Evolutionary conservation across 1,140 invertebrate genomes (phyloP), one percentile per base, ranked within the genome.

Genomic region (Tachypleus tridentatus): DNA sequence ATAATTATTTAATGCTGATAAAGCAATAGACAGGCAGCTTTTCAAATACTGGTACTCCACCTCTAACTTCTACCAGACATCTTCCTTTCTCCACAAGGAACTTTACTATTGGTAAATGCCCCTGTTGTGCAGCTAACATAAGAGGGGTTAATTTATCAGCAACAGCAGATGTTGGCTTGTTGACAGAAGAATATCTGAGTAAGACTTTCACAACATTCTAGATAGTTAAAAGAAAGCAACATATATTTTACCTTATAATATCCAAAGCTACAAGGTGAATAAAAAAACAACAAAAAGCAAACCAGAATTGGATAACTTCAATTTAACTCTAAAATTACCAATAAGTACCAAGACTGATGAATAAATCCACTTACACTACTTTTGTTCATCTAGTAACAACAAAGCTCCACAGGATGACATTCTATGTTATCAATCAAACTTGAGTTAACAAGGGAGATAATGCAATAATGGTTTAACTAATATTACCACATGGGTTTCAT

Each of bases 121-220:
- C 80, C 51, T 72, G 67, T 52, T 74, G 70, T 8, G 76, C 73
- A 9, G 80, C 79, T 49, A 81, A 68, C 77, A 82, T 82, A 4
- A 83, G 69, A 4, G 81, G 74, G 60, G 77, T 77, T 51, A 78
- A 58, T 69, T 79, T 80, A 62, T 76, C 72, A 60, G 77, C 77
- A n/a, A 70, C 70, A 29, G 78, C 76, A 57, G 74, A 76, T 58
- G 78, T 69, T 6, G 73, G 69, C 67, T 76, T 76, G 64, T 81
- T 78, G 0, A 79, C 70, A 71, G 80, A 74, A 3, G 76, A 77
- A 70, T 78, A 72, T 62, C 77, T 74, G 49, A 80, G 67, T 29
- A 80, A 70, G 3, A 76, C 69, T 61, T 73, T 70, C 0, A 80
- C 70, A 53, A 77, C 74, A 65, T 79, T 77, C 74, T 79, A 67